Conservation (phyloP, 2,113 vertebrate species). For the Felis chaus region DNA sequence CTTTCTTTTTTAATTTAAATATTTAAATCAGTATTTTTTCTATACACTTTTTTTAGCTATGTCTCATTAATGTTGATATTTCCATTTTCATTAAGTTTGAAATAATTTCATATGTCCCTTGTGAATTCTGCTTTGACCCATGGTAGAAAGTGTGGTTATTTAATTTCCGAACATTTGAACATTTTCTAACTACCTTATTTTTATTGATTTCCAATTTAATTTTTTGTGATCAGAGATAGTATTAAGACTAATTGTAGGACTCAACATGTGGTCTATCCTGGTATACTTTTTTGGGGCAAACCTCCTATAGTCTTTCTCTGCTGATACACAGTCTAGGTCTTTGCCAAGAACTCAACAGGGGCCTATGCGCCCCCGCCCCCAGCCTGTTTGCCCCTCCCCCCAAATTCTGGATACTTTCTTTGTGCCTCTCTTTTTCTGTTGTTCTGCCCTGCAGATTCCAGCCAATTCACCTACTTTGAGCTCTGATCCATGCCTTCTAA, state of each 20-base stretch:
- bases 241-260: not conserved
- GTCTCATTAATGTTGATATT: not conserved
- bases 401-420: not conserved
- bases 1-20: not conserved
- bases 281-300: not conserved
- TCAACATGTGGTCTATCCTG: not conserved
- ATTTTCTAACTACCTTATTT: not conserved
- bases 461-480: not conserved
- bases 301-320: not conserved
- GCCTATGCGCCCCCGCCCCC: rapidly evolving
- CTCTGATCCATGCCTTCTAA: not conserved
- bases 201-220: conserved; percentile 7
- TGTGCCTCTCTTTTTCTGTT: not conserved
- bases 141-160: not conserved
- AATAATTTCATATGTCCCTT: not conserved
- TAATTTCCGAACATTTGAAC: not conserved
- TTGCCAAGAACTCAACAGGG: not conserved
- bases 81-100: not conserved
- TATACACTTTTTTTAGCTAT: not conserved
- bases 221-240: not conserved
- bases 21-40: not conserved
- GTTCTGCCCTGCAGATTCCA: not conserved
- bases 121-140: not conserved
- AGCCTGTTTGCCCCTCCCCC: too few species aligned
- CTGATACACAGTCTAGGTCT: not conserved